Conservation (phyloP, 2,888 invertebrate genomes). For the Octonoba sinensis region DNA sequence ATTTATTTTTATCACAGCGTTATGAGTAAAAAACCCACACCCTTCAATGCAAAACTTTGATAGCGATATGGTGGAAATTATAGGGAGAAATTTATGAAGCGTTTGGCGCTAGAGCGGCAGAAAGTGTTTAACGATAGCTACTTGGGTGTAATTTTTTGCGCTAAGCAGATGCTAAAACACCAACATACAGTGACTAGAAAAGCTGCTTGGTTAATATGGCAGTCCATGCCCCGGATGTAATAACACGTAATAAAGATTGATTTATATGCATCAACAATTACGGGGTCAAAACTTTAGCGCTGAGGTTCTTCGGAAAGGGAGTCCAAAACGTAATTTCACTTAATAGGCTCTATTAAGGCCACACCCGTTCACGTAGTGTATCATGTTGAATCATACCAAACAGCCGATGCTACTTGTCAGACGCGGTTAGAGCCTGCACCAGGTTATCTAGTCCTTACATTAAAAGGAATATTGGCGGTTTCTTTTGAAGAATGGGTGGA, state of each 20-base stretch:
- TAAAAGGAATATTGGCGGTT: constrained; percentile 30
- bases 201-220: constrained; percentile 41
- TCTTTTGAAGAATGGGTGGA: constrained; percentile 48
- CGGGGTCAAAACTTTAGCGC: constrained; percentile 44
- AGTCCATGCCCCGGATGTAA: constrained; percentile 47
- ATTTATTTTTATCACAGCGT: no score
- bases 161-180: constrained; percentile 53
- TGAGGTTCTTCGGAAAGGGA: constrained; percentile 29
- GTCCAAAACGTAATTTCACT: constrained; percentile 55
- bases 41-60: no score
- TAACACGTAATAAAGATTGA: constrained; percentile 62
- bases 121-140: constrained; percentile 4
- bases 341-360: constrained; percentile 59
- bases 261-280: constrained; percentile 56
- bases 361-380: constrained; percentile 46
- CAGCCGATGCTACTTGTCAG: constrained; percentile 49
- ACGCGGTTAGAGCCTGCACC: constrained; percentile 15
- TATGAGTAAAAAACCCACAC: no score
- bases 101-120: no score
- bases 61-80: no score
- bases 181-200: constrained; percentile 12
- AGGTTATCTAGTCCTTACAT: constrained; percentile 24
- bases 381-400: constrained; percentile 44
- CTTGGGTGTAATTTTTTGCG: constrained; percentile 22
- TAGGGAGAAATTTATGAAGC: no score